Base-by-base conservation (phyloP, 2,888 invertebrate species). In the Epinotia ramella region DNA sequence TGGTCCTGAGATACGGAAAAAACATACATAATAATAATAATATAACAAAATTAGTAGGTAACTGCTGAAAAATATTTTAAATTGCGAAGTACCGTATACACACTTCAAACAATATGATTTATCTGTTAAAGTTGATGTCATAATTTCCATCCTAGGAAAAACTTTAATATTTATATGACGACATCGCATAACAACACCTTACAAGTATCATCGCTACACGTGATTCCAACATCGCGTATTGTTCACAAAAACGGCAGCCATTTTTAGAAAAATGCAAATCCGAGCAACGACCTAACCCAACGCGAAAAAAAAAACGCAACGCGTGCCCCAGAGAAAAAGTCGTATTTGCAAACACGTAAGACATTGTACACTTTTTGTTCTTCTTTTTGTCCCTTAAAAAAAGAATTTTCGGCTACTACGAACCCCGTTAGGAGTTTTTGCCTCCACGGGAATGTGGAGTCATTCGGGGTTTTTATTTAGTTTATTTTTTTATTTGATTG, bases 361-460 rank as follows among this genome's bases (percentile, higher is more conserved):
- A 88, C 88, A 91, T 91, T 91, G 87, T 87, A 71, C 49, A 81
- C 84, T 82, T 84, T 84, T 87, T 90, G 91, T 91, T 90, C 87
- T 79, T 83, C 87, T 93, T 93, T 93, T 93, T 93, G 93, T 91
- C 88, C 87, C 88, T 82, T 82, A 83, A 84, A 88, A 90, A 90
- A 90, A 87, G 79, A 84, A 83, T 84, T 85, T 85, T 82, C 82
- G 85, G 84, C 77, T 84, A 86, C 86, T 81, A 83, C 78, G 80
- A 87, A 90, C 90, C 89, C 94, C 94, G 94, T 94, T 93, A 93
- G 79, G 79, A 81, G 83, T 89, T 91, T 91, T 93, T 91, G 90
- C 88, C 89, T 87, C 88, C 89, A 87, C n/a, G 59, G 69, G 59
- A 69, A 59, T 46, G 69, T 69, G 69, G 59, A 59, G 59, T 60